These are phyloP conservation scores for rabbit (Oryctolagus cuniculus) DNA, from an alignment of 2,113 vertebrate species.

Conservation along the genomic window DNA sequence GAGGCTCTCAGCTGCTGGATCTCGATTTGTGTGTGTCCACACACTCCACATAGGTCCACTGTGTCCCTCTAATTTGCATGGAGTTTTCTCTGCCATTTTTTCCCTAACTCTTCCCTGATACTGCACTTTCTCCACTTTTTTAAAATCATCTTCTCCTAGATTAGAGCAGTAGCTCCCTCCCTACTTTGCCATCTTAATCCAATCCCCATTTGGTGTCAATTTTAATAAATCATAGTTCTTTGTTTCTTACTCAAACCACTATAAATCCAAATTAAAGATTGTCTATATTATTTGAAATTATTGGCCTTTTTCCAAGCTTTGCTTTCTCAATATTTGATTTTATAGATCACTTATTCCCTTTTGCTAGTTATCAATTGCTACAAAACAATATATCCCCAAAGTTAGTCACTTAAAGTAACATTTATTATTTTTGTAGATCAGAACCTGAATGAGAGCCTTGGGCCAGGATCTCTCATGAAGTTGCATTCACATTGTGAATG, in stretches of 20 bases:
- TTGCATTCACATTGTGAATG: not conserved
- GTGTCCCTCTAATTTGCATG: no score
- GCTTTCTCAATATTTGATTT: not conserved
- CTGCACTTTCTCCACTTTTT: no score
- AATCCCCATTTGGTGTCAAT: not conserved
- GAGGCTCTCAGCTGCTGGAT: no score
- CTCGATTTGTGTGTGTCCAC: no score
- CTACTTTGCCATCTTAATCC: no score
- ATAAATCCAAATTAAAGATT: not conserved
- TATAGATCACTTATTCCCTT: not conserved
- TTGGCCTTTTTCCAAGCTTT: not conserved
- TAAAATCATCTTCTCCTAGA: no score
- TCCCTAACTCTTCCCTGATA: no score
- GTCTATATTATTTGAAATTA: not conserved
- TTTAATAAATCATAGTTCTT: not conserved
- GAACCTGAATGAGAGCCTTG: not conserved
- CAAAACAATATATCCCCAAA: not conserved
- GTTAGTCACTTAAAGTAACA: not conserved
- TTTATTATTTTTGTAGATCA: not conserved
- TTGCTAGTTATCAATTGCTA: not conserved
- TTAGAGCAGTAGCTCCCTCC: no score
- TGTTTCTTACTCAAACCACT: not conserved
- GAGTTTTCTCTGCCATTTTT: no score
- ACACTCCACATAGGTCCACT: no score
- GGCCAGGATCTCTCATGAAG: not conserved